Base-by-base conservation (phyloP, 2,113 vertebrate genomes). In the Chamaea fasciata region DNA sequence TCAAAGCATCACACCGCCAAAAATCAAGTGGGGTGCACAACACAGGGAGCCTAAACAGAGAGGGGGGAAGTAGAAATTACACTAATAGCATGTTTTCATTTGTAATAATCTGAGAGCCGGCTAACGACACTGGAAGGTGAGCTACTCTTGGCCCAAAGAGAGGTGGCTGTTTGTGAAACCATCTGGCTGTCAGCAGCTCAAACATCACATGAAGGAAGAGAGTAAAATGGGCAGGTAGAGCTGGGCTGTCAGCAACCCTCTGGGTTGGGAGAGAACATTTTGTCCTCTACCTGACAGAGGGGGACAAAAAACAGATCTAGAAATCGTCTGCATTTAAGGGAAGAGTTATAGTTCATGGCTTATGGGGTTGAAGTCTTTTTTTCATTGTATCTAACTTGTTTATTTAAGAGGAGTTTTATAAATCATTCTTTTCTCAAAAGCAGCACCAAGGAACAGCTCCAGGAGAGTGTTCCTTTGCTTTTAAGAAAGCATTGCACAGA, bases 161-260 rank as follows among this genome's bases (percentile, higher is more conserved):
- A 85, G 6, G 0, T 21, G 39, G 82, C 71, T 93, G 27, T 93
- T 94, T 83, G 80, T 65, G 85, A 94, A 93, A 92, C 82, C 85
- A 94, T 85, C 90, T 94, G 92, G 82, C 82, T 83, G 92, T 47
- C 87, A 94, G 93, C 63, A 8, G 31, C 83, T 84, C 13, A 7
- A 75, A 52, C 24, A 18, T 23, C 17, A 3, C 0, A 1, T 10
- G 17, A 75, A 86, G 31, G 44, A 41, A 13, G 68, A 83, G 69
- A 20, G 56, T 18, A 69, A 95, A 59, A 1, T 6, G 7, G 73
- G 28, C 52, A 85, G 64, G 46, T 14, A 69, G 23, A 63, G 30
- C 31, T 0, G 0, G 68, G 57, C 60, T 35, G 30, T 82, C 56
- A 90, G 67, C 55, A 56, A 56, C 37, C 35, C 70, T 56, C 37